phyloP scores from a whole-genome alignment of 2,888 invertebrate genomes.

The Drosophila affinis region DNA sequence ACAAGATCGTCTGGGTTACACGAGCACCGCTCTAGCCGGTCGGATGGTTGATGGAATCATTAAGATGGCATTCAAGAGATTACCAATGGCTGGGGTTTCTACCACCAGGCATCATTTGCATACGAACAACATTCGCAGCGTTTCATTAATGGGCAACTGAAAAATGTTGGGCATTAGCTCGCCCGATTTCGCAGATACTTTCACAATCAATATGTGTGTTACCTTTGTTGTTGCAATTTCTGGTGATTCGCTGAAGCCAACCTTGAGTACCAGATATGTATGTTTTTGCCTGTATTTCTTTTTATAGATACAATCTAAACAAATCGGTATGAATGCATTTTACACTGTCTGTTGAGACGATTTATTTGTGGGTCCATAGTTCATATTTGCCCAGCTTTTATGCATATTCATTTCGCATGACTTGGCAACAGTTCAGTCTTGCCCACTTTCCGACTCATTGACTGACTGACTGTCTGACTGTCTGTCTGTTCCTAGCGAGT shows the following conservation, averaged over 20 bases:
- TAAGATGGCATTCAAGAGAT: slow-evolving; percentile 30
- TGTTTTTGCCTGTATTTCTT: slow-evolving; percentile 17
- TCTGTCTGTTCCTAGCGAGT: slow-evolving; percentile 25
- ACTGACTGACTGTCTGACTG: neutral
- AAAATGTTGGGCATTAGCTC: slow-evolving; percentile 38
- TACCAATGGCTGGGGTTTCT: slow-evolving; percentile 32
- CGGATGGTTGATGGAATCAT: slow-evolving; percentile 16
- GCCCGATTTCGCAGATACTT: slow-evolving; percentile 64
- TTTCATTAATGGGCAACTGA: slow-evolving; percentile 54
- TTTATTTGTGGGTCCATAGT: slow-evolving; percentile 45
- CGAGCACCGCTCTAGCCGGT: neutral
- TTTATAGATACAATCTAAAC: slow-evolving; percentile 53
- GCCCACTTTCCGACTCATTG: neutral
- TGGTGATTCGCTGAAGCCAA: slow-evolving; percentile 45
- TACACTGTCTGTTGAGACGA: slow-evolving; percentile 18
- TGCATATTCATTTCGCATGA: slow-evolving; percentile 70
- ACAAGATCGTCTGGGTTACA: slow-evolving; percentile 36
- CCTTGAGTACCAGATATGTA: slow-evolving; percentile 62
- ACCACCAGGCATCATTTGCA: slow-evolving; percentile 59
- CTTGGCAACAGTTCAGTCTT: slow-evolving; percentile 48
- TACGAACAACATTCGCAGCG: slow-evolving; percentile 47
- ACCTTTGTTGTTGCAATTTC: neutral
- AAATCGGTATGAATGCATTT: slow-evolving; percentile 67
- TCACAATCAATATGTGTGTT: slow-evolving; percentile 57
- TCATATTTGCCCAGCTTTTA: slow-evolving; percentile 65